Base-by-base conservation (phyloP, 2,797 vertebrate species). In the Bradypodion pumilum region DNA sequence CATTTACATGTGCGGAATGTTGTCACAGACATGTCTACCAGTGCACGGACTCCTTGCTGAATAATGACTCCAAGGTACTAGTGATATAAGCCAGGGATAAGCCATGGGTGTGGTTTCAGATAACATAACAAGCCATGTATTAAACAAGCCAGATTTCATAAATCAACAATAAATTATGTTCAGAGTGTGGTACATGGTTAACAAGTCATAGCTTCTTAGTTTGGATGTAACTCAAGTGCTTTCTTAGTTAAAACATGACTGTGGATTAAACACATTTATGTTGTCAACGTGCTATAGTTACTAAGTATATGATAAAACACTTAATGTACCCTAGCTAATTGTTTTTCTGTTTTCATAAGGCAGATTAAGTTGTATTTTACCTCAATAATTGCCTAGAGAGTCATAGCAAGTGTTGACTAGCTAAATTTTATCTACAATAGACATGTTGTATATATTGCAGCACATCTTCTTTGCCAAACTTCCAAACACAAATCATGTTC, bases 391-490 rank as follows among this genome's bases (percentile, higher is more conserved):
- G 60, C 37, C 65, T 83, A 68, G 69, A 78, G 87, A 90, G 75
- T 90, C 91, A 91, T 90, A 60, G 37, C 81, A 75, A 16, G 52
- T 68, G 80, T 62, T 90, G 91, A 91, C 88, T 89, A 91, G 74
- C 74, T 84, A 78, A 66, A 91, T 89, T 83, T 83, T 82, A 78
- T 87, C 88, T 90, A 89, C 85, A 86, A 59, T 91, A 92, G 86
- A 74, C 23, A 80, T 70, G 46, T 87, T 91, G 79, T 92, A 23
- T 89, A 8, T 85, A 82, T 93, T 91, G 83, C 86, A 89, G 90
- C 87, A 90, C 12, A 49, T 52, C 84, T 19, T 40, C 32, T 70
- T 93, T 93, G 85, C 91, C 89, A 92, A 92, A 91, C 81, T 74
- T 66, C 82, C 32, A 77, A 77, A 84, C 74, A 79, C 13, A 63